Evolutionary conservation across 1,140 invertebrate species (phyloP), one percentile per base, ranked within the genome.

Genomic region (Dendrolimus punctatus): DNA sequence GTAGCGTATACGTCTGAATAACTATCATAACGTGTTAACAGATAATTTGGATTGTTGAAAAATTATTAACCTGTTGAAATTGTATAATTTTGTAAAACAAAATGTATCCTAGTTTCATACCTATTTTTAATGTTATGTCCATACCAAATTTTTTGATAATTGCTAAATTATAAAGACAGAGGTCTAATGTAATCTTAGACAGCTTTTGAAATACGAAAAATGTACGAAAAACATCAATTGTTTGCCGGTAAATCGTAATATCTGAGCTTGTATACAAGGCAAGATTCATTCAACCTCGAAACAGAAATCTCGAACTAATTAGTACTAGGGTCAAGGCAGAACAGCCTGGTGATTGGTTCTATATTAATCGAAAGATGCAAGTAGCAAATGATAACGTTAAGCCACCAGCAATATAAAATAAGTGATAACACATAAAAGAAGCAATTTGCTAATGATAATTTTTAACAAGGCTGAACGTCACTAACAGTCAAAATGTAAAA

Each of bases 321-420:
- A 61, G 62, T 59, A 64, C 48, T 69, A 76, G 67, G 75, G 78
- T 80, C 80, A 84, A 84, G 80, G 78, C 68, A 67, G 75, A 67
- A 71, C 56, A 62, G 62, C 71, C 44, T 62, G 63, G 50, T 51
- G 52, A 58, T 49, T 52, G 47, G 40, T 46, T 47, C 38, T 49
- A 49, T 38, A 49, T 60, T 68, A 64, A 66, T 50, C 46, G 23
- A 49, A 57, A 57, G 51, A 58, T 58, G 52, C 45, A 51, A 8
- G 9, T 49, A 39, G 40, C 23, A 40, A 10, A 45, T 9, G n/a
- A 45, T 9, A 45, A 45, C n/a, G 43, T 8, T 45, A 9, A 9
- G n/a, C n/a, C 5, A 45, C 43, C 6, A 9, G 5, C 43, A n/a
- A 44, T 10, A 45, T 6, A 6, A 10, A n/a, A 5, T 8, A 45